Evolutionary conservation across 2,113 vertebrate species (phyloP).

Genomic region (Nerophis lumbriciformis): DNA sequence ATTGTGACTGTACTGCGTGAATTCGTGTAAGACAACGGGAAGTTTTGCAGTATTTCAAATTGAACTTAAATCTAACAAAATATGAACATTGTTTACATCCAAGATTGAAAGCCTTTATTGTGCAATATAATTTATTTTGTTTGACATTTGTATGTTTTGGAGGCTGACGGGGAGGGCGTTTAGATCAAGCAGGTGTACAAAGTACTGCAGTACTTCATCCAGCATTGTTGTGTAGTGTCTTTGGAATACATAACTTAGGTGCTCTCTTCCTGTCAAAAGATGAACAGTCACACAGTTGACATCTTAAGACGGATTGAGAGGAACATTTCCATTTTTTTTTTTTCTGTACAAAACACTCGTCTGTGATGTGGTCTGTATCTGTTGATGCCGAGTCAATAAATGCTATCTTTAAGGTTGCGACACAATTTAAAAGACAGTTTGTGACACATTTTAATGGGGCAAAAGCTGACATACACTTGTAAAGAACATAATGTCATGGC

Average conservation of each 20-base stretch:
- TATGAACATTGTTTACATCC: constrained; percentile 20
- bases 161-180: neutral
- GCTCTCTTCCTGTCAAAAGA: neutral
- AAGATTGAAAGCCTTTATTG: neutral
- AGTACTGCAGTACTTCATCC: neutral
- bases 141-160: neutral
- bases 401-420: constrained; percentile 26
- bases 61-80: constrained; percentile 6
- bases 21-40: neutral
- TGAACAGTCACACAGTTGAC: neutral
- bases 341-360: constrained; percentile 4
- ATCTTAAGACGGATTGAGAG: neutral
- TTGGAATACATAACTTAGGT: neutral
- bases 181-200: neutral
- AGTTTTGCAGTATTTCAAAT: neutral
- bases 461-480: too few relatives aligned
- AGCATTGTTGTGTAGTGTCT: neutral
- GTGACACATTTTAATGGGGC: too few relatives aligned
- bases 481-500: too few relatives aligned
- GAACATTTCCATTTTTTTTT: neutral
- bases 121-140: constrained; percentile 23
- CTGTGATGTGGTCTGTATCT: constrained; percentile 19
- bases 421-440: neutral
- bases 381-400: constrained; percentile 43
- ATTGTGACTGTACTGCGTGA: too few relatives aligned